phyloP scores from a whole-genome alignment of 30 jellyfish, hydroid and myxozoan genomes.

The Hydractinia symbiolongicarpus region DNA sequence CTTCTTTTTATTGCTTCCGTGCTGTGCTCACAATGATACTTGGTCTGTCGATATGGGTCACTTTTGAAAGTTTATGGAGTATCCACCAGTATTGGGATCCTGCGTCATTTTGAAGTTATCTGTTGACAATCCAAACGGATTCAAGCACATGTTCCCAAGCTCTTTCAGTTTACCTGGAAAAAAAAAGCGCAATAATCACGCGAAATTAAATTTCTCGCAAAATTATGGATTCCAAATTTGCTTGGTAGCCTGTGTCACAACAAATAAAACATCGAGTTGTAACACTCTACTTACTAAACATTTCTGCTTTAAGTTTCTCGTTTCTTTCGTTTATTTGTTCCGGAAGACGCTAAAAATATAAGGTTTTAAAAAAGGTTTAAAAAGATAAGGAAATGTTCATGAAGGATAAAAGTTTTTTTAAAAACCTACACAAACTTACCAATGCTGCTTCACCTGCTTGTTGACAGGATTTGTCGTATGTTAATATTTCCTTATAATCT shows the following conservation, averaged over 20 bases:
- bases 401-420: not conserved
- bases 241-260: not conserved
- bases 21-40: not conserved
- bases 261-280: not conserved
- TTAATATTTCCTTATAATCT: constrained; percentile 82
- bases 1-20: not conserved
- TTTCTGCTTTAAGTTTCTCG: constrained; percentile 88
- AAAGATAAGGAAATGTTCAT: not conserved
- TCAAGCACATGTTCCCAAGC: constrained; percentile 90
- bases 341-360: constrained; percentile 75
- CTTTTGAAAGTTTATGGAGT: constrained; percentile 78
- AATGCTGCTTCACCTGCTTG: constrained; percentile 90
- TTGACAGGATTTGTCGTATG: constrained; percentile 56
- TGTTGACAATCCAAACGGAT: constrained; percentile 98
- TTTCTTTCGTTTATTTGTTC: constrained; percentile 82
- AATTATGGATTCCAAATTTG: not conserved
- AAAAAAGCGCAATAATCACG: not conserved
- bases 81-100: constrained; percentile 97
- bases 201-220: not conserved
- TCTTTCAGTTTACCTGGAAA: constrained; percentile 88
- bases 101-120: constrained; percentile 85
- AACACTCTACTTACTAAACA: constrained; percentile 62
- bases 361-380: not conserved
- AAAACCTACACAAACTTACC: constrained; percentile 37
- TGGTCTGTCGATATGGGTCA: not conserved